These are phyloP conservation scores for Diphyllodes magnificus DNA, from an alignment of 2,113 vertebrate genomes.

Conservation along the genomic window DNA sequence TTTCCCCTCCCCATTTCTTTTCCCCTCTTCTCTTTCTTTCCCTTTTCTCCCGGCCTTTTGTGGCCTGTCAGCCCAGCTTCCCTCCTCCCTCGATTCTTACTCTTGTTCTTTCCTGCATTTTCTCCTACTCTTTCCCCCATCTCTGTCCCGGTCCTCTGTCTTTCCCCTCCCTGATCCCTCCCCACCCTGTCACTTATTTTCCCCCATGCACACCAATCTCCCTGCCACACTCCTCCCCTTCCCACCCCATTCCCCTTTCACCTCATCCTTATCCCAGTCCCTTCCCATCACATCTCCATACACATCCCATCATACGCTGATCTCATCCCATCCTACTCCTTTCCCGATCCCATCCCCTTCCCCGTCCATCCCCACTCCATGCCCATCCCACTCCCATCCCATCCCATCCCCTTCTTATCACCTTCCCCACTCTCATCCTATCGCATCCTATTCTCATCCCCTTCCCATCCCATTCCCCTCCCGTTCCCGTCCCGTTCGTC, in stretches of 20 bases:
- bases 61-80: neutral
- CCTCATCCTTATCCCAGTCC: neutral
- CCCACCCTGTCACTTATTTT: neutral
- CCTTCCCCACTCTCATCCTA: no score
- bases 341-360: neutral
- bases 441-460: neutral
- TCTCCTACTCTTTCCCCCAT: neutral
- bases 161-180: neutral
- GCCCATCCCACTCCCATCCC: no score
- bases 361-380: neutral
- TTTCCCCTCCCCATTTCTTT: accelerated
- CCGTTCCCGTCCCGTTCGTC: no score
- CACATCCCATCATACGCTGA: neutral
- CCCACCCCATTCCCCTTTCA: accelerated
- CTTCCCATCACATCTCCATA: no score
- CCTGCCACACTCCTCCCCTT: neutral
- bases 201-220: accelerated
- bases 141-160: neutral
- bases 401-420: neutral
- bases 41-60: neutral
- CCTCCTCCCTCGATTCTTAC: neutral
- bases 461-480: neutral
- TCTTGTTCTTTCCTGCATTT: neutral
- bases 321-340: neutral
- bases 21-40: neutral